Evolutionary conservation across 2,888 invertebrate species (phyloP).

Genomic region (Isoperla grammatica): DNA sequence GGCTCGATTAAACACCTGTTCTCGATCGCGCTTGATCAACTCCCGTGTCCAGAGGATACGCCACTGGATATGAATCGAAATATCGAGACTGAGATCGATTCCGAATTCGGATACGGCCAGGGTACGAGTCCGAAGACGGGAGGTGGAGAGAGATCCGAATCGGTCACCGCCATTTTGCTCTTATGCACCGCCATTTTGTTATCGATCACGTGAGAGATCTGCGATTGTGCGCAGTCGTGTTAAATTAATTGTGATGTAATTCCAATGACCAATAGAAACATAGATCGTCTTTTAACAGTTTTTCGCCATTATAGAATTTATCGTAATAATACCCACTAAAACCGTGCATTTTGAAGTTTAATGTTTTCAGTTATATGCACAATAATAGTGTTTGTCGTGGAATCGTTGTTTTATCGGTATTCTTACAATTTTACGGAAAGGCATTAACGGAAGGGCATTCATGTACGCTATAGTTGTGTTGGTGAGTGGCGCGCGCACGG

Average conservation of each 20-base stretch:
- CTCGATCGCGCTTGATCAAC: slow-evolving; percentile 51
- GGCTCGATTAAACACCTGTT: slow-evolving; percentile 43
- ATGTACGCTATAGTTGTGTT: too few relatives aligned
- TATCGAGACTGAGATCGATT: background rate
- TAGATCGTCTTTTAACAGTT: background rate
- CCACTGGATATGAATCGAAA: slow-evolving; percentile 5
- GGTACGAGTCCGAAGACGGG: slow-evolving; percentile 14
- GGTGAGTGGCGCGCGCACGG: too few relatives aligned
- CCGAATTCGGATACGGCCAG: slow-evolving; percentile 17
- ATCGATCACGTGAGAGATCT: slow-evolving; percentile 11
- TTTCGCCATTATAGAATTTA: too few relatives aligned
- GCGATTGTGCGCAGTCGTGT: background rate
- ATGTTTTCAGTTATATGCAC: too few relatives aligned
- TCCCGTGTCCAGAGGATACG: slow-evolving; percentile 52
- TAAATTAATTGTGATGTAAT: background rate
- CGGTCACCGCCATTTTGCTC: slow-evolving; percentile 8
- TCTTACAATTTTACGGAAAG: too few relatives aligned
- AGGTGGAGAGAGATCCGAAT: background rate
- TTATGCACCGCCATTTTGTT: background rate
- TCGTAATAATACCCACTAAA: too few relatives aligned
- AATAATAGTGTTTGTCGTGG: too few relatives aligned
- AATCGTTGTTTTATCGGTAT: too few relatives aligned
- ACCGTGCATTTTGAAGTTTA: too few relatives aligned
- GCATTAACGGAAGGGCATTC: too few relatives aligned
- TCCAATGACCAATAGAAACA: slow-evolving; percentile 6